Base-by-base conservation (phyloP, 1,140 invertebrate species). In the Ceratitis capitata region DNA sequence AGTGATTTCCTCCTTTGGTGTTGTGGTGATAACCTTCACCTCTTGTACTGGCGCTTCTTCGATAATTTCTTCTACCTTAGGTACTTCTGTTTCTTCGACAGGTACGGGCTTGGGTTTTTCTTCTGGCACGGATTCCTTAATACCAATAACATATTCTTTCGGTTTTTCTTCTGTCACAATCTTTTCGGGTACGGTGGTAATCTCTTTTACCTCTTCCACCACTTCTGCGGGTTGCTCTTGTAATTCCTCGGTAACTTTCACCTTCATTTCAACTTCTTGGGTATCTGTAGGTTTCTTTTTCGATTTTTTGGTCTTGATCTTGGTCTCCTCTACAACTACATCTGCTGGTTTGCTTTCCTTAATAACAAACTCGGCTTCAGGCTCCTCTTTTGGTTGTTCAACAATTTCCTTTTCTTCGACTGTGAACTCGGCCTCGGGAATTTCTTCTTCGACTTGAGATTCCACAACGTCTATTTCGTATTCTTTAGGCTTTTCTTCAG, bases 221-320 rank as follows among this genome's bases (percentile, higher is more conserved):
- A 69, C 74, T 84, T 83, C 29, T 3, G 69, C 32, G 32, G 51
- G 45, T 85, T 85, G 19, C 47, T 85, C 84, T 7, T 84, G 86
- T 45, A 35, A 9, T 85, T 86, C 86, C 83, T 87, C 87, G 2
- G 83, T 84, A 49, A 84, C 83, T 29, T 74, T 84, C 78, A 51
- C 86, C 74, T 56, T 87, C 86, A 85, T 83, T 87, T 89, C 82
- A 89, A 82, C 26, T 86, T 83, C 78, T 5, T 69, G 87, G 12
- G 87, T 86, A 16, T 91, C 90, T 82, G 87, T 89, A 3, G 87
- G 84, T 85, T 89, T 91, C 87, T 91, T 91, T 35, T 91, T 91
- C 0, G 88, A 87, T 45, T 92, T 91, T 69, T 89, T 91, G 6
- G 89, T 91, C 85, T 92, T 91, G 2, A 91, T 88, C 82, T 88